These are phyloP conservation scores for Nycticryphes semicollaris DNA, from an alignment of 2,113 vertebrate genomes.

Conservation along the genomic window DNA sequence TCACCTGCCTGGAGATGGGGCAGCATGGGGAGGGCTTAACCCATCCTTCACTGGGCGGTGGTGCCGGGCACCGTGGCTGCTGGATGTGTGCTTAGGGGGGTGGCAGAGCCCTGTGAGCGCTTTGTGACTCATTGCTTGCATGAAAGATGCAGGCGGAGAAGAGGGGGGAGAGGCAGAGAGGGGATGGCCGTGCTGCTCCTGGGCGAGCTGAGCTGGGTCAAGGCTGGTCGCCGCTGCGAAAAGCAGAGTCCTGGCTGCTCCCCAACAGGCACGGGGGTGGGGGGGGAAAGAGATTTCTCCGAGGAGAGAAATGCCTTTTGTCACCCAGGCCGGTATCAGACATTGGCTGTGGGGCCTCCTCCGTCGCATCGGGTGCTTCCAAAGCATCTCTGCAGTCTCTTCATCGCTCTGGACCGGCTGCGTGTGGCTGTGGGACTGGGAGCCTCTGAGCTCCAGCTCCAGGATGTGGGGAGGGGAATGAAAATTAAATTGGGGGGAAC, in stretches of 20 bases:
- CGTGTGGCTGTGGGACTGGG: accelerated
- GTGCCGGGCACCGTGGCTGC: accelerated
- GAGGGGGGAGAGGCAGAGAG: not conserved
- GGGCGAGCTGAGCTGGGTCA: not conserved
- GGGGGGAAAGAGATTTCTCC: not conserved
- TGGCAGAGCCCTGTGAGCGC: not conserved
- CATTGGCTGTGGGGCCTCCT: not conserved
- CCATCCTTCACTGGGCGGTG: accelerated
- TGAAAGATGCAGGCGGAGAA: not conserved
- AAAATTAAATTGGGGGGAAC: not conserved
- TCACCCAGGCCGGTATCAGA: not conserved
- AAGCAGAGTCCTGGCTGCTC: not conserved
- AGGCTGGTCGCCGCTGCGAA: not conserved
- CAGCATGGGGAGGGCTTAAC: not conserved
- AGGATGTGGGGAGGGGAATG: not conserved
- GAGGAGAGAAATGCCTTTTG: not conserved
- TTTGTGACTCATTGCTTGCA: not conserved
- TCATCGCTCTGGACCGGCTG: not conserved
- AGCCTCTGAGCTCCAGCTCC: not conserved
- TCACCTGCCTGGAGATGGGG: not conserved
- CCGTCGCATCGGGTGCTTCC: not conserved
- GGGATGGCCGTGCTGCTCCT: not conserved
- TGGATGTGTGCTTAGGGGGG: not conserved
- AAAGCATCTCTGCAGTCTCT: not conserved
- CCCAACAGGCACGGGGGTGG: accelerated